Evolutionary conservation across 2,797 vertebrate species (phyloP), one percentile per base, ranked within the genome.

Genomic region (Micrastur ruficollis): DNA sequence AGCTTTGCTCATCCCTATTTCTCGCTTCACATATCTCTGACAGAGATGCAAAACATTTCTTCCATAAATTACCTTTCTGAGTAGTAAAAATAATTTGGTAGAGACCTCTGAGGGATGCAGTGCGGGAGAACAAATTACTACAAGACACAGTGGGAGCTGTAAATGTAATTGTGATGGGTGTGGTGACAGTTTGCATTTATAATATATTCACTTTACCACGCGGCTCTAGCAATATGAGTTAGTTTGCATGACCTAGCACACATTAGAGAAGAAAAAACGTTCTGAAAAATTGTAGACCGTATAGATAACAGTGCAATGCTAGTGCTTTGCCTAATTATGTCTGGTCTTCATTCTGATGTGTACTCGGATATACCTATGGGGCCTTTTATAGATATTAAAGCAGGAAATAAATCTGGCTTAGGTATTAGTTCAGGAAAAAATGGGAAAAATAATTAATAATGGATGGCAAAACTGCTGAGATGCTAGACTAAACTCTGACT

Each of bases 61-160:
- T 91, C 93, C 92, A 93, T 94, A 93, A 96, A 96, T 97, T 96
- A 94, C 86, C 92, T 96, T 94, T 91, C 95, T 90, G 84, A 94
- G 94, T 95, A 89, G 82, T 88, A 95, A 97, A 97, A 96, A 91
- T 96, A 97, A 96, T 95, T 90, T 94, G 36, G 36, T 89, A 75
- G 94, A 93, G 96, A 91, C 61, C 95, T 92, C 92, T 70, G 79
- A 91, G 94, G 90, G 81, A 90, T 75, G 84, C 89, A 91, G 36
- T 70, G 68, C 56, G 0, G 65, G 84, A 92, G 90, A 97, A 91
- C 94, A 96, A 97, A 96, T 97, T 92, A 95, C 94, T 97, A 92
- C 89, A 96, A 94, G 92, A 92, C 86, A 73, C 92, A 88, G 86
- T 93, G 91, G 94, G 90, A 96, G 94, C 93, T 90, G 92, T 89